Base-by-base conservation (phyloP, 2,888 invertebrate genomes). In the Biston betularia region DNA sequence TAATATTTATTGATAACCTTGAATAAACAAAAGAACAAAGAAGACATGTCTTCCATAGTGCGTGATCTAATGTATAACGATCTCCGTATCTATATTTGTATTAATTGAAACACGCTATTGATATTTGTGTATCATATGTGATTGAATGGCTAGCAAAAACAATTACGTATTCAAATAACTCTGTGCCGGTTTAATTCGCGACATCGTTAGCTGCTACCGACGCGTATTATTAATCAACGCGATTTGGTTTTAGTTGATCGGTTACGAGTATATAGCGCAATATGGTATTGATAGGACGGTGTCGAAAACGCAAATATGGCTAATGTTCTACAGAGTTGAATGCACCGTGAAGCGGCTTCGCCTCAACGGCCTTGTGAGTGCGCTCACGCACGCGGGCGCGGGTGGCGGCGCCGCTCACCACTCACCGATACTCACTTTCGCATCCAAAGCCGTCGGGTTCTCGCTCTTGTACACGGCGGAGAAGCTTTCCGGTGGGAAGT, bases 401-500 rank as follows among this genome's bases (percentile, higher is more conserved):
- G 72, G 62, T 77, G 83, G 86, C 85, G 85, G 38, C 38, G 38
- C 9, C 84, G 82, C 83, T 6, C 77, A 76, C 81, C 81, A 74
- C 74, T 79, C 80, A 77, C 82, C 82, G 74, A 77, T 87, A 92
- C 92, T 92, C 83, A 93, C 92, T 85, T 88, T 89, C 76, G 83
- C 82, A 83, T 80, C 72, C 58, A 65, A 82, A 65, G 75, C 61
- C 70, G 82, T 76, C 69, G 76, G 72, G 71, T 79, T 85, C 75
- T 88, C 89, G 80, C 73, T 75, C 79, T 80, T 79, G 79, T 91
- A 93, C 73, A 93, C 83, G 68, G 88, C 92, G 57, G 93, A 93
- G 81, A 88, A 92, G 73, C 85, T 90, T 83, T 92, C 88, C 77
- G 93, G 93, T 65, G 93, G 93, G 75, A 93, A 93, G 77, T 82